Evolutionary conservation across 1,140 invertebrate genomes (phyloP).

Genomic region (Drosophila tristis): DNA sequence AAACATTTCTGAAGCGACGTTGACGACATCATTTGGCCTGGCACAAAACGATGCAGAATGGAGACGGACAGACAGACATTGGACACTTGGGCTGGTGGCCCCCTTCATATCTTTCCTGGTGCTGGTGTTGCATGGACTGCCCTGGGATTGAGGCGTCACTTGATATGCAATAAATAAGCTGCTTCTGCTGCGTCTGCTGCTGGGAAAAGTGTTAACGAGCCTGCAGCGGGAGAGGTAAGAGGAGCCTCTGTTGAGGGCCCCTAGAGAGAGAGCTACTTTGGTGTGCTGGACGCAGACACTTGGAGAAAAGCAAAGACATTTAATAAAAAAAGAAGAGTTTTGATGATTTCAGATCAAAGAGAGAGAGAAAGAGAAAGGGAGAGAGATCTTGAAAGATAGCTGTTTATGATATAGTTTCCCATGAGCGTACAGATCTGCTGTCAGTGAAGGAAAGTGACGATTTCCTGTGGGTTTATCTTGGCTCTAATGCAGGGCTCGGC

Average conservation of each 20-base stretch:
- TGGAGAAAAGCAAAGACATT: too few relatives aligned
- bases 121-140: constrained; percentile 8
- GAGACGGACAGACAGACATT: constrained; percentile 7
- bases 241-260: constrained; percentile 9
- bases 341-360: too few relatives aligned
- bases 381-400: too few relatives aligned
- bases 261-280: constrained; percentile 47
- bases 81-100: too few relatives aligned
- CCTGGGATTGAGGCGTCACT: constrained; percentile 64
- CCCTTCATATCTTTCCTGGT: not conserved
- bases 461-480: too few relatives aligned
- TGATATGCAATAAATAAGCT: constrained; percentile 80
- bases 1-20: constrained; percentile 74
- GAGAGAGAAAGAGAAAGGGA: too few relatives aligned
- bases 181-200: constrained; percentile 27
- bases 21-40: constrained; percentile 73
- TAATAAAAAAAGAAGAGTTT: too few relatives aligned
- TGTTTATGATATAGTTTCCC: too few relatives aligned
- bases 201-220: constrained; percentile 78
- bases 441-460: not conserved
- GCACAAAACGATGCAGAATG: not conserved
- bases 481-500: too few relatives aligned
- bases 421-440: too few relatives aligned
- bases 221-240: constrained; percentile 12
- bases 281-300: constrained; percentile 8